Base-by-base conservation (phyloP, 1,140 invertebrate species). In the Augochlora pura region DNA sequence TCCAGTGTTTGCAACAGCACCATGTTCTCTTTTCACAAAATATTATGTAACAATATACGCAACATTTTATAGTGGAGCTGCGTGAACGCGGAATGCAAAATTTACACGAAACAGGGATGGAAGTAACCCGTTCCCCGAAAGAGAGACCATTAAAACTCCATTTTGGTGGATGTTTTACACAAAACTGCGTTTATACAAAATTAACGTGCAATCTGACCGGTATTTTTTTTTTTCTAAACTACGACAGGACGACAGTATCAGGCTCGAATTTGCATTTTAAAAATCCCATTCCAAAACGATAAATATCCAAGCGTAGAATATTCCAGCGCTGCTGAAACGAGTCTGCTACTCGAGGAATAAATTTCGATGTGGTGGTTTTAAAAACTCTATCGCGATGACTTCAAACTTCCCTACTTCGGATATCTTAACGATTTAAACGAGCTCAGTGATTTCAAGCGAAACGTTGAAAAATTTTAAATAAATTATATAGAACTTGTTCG, bases 261-360 rank as follows among this genome's bases (percentile, higher is more conserved):
- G 21, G 18, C 2, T 1, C 6, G 16, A 21, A 66, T 75, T 66
- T 64, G 39, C 63, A 66, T 75, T 66, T 59, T 66, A 57, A 57
- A 42, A 75, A 25, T 75, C 38, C 38, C 23, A 66, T 75, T 57
- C 18, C 18, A 18, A 25, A 42, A 38, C 32, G 46, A 65, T 66
- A 66, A 66, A 66, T 66, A 59, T 9, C 32, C 38, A 0, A 5
- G 16, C 25, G 14, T 54, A 75, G 57, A 32, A 42, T 54, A 46
- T 66, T 66, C n/a, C n/a, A 57, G 6, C 52, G 16, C 46, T 65
- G 32, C 49, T 57, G 54, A 74, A 42, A 65, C 32, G 65, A 65
- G 12, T 39, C 46, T 65, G 32, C 14, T 16, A 54, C 32, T 65
- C 32, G 32, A 25, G 32, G 16, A 74, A 74, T 74, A 66, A 74